Evolutionary conservation across 2,113 vertebrate species (phyloP).

Genomic region (Tachuris rubrigastra): DNA sequence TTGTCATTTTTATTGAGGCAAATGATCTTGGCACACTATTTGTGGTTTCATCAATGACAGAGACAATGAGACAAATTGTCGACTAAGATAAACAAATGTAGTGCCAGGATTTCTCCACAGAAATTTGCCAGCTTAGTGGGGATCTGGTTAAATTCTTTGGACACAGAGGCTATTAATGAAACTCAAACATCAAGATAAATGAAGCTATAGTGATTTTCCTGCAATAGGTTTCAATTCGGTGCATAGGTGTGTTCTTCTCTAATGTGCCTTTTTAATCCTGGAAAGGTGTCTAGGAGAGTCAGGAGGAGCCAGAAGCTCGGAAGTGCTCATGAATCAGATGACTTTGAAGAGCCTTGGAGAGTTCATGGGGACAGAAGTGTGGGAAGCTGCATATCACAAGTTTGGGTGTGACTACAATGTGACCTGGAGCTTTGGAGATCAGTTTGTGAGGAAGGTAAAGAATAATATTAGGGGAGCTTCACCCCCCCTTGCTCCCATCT

Average conservation of each 20-base stretch:
- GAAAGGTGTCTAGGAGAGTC: background rate
- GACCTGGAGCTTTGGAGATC: background rate
- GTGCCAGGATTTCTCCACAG: conserved; percentile 34
- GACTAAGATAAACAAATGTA: conserved; percentile 41
- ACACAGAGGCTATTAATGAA: background rate
- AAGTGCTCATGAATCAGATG: background rate
- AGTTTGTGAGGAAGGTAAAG: background rate
- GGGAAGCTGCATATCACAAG: background rate
- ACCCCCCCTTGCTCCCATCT: background rate
- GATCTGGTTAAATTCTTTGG: background rate
- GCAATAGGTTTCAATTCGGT: background rate
- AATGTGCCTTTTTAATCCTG: background rate
- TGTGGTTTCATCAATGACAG: conserved; percentile 42
- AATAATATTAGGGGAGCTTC: background rate
- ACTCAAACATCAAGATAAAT: background rate
- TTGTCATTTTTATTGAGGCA: conserved; percentile 36
- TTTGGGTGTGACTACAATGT: background rate
- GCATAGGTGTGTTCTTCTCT: background rate
- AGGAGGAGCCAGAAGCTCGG: background rate
- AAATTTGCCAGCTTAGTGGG: background rate
- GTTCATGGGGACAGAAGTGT: background rate
- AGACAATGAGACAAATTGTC: conserved; percentile 52
- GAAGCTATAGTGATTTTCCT: background rate
- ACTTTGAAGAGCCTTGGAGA: background rate
- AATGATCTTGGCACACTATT: conserved; percentile 22